Evolutionary conservation across 2,113 vertebrate genomes (phyloP).

Genomic region (Todiramphus chloris): DNA sequence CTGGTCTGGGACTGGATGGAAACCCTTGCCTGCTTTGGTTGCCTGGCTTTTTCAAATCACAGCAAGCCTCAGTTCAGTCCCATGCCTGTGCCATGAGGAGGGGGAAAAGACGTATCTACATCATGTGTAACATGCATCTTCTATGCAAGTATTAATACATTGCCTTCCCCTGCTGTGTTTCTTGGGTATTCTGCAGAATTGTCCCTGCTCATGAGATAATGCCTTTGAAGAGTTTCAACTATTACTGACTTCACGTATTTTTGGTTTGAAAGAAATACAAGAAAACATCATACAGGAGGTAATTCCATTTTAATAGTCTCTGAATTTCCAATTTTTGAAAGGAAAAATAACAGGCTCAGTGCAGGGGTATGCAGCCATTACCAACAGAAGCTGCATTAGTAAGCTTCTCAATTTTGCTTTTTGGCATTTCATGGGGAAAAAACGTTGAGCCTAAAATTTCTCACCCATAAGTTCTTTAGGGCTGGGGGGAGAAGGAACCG

Average conservation of each 20-base stretch:
- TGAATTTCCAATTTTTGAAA: neutral
- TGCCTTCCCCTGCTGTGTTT: neutral
- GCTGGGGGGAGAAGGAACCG: neutral
- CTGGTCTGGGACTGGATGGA: neutral
- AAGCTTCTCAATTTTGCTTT: neutral
- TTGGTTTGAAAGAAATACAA: neutral
- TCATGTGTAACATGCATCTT: neutral
- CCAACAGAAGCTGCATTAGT: neutral
- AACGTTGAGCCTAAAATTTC: neutral
- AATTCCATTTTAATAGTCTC: constrained; percentile 5
- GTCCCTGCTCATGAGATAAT: neutral
- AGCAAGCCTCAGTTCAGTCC: neutral
- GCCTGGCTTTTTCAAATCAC: neutral
- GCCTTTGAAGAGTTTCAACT: neutral
- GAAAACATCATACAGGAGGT: neutral
- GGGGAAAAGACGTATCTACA: neutral
- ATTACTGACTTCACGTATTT: neutral
- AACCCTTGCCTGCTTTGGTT: neutral
- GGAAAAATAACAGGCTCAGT: neutral
- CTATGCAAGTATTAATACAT: neutral
- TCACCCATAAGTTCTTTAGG: neutral
- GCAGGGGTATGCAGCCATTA: neutral
- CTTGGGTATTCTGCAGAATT: neutral
- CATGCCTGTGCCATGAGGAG: neutral
- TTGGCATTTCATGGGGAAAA: neutral